Evolutionary conservation across 1,140 invertebrate species (phyloP), one percentile per base, ranked within the genome.

Genomic region (Anoplolepis gracilipes): DNA sequence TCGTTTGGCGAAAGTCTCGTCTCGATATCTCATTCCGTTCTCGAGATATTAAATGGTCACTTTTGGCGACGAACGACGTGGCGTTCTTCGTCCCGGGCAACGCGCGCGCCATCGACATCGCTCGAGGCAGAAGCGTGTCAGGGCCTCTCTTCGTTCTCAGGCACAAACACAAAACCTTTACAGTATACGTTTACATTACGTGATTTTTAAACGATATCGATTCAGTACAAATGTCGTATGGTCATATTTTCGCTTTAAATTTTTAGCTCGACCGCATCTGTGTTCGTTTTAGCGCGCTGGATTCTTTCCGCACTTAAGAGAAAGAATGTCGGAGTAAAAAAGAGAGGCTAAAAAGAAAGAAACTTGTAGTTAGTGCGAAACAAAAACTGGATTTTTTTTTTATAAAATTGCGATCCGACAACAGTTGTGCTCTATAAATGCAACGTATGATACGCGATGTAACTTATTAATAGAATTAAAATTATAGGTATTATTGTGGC

Each of bases 31-130:
- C 46, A 0, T 19, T 0, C 72, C 55, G 86, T 88, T 93, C n/a
- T 0, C 10, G 90, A 94, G 91, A 90, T 94, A 93, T 76, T 73
- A 92, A 86, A 90, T 88, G 42, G 42, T 84, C 85, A 85, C 85
- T 88, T 89, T 95, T 91, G 88, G 92, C 93, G 93, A 59, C 53
- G 36, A 59, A n/a, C 13, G 57, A 0, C n/a, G 65, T 3, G 49
- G 84, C 49, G 82, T 79, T 90, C 73, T 67, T 42, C 39, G 7
- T 42, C 77, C 30, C 30, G 55, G 16, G 70, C 36, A 55, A 57
- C 53, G 82, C 75, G 55, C 61, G 55, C 76, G 75, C 75, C 87
- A 46, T 75, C 61, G 69, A 81, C 64, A 42, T 72, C n/a, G 28
- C 36, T 73, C 36, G 25, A 46, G 65, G 78, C 49, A 72, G 67